Base-by-base conservation (phyloP, 2,888 invertebrate genomes). In the Rhingia campestris region DNA sequence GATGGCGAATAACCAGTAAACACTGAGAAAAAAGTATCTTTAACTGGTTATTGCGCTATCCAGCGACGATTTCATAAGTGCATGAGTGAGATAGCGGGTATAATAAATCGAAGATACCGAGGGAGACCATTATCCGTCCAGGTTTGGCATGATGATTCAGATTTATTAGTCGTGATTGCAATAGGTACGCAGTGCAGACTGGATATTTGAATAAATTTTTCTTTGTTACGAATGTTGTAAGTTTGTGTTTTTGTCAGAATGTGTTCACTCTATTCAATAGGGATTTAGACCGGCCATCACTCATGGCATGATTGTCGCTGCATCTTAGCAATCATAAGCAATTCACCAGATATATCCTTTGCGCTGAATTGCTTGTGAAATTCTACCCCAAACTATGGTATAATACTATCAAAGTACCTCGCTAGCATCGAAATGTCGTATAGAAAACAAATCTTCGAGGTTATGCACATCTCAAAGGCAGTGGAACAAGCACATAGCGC, bases 381-480 rank as follows among this genome's bases (percentile, higher is more conserved):
- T 91, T 91, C 89, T 89, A 89, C 89, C 89, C 89, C 88, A 88
- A 90, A 89, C 87, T 89, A 86, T 88, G 90, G 90, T 89, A 89
- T 89, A 87, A 90, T 90, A 91, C 90, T 88, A 88, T 87, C 80
- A 86, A 86, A 53, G 75, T 81, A 70, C 37, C 47, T 81, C 69
- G 33, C 69, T 35, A 63, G 51, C 73, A 70, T 79, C 70, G 59
- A 74, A 69, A 84, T 84, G 59, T 79, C 58, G 69, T 70, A 37
- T 51, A 66, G 79, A 79, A 84, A 75, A 66, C 70, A 84, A 80
- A 75, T 84, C 84, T 80, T 84, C 67, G 79, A 70, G 74, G 74
- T 75, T 84, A 80, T 79, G 84, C 79, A 84, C 75, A 84, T 79
- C 74, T 74, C 66, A 45, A 53, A 72, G 66, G 69, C 76, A 56